Evolutionary conservation across 2,888 invertebrate genomes (phyloP).

Genomic region (Andrena bicolor): DNA sequence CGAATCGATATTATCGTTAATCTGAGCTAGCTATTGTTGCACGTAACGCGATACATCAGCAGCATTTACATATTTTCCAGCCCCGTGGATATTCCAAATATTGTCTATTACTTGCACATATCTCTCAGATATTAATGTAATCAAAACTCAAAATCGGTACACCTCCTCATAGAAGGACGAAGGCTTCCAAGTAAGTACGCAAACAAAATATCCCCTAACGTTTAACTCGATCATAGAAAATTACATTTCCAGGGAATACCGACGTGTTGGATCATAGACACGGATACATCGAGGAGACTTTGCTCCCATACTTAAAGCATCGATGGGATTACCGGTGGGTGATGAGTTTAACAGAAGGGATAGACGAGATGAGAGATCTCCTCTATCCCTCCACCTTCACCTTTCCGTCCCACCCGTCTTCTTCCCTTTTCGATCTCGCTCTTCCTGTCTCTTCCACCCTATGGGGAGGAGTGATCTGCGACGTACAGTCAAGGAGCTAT

Average conservation of each 20-base stretch:
- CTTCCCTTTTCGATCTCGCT: slow-evolving; percentile 48
- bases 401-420: slow-evolving; percentile 32
- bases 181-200: background rate
- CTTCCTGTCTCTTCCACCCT: slow-evolving; percentile 49
- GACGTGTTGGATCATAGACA: slow-evolving; percentile 62
- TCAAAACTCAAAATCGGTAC: background rate
- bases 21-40: slow-evolving; percentile 25
- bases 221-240: slow-evolving; percentile 17
- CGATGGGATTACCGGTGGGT: slow-evolving; percentile 83
- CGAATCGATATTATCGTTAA: slow-evolving; percentile 64
- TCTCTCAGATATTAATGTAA: too few species aligned
- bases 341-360: slow-evolving; percentile 83
- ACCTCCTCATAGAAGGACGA: background rate
- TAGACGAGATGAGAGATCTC: slow-evolving; percentile 79
- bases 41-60: background rate
- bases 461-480: slow-evolving; percentile 38
- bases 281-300: slow-evolving; percentile 74
- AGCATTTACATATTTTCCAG: background rate
- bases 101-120: background rate
- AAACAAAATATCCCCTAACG: slow-evolving; percentile 10
- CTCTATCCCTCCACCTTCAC: slow-evolving; percentile 51
- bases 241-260: slow-evolving; percentile 21
- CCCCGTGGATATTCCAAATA: background rate
- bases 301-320: slow-evolving; percentile 79
- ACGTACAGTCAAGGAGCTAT: slow-evolving; percentile 53